Conservation (phyloP, 1,140 invertebrate genomes). For the Ooceraea biroi region DNA sequence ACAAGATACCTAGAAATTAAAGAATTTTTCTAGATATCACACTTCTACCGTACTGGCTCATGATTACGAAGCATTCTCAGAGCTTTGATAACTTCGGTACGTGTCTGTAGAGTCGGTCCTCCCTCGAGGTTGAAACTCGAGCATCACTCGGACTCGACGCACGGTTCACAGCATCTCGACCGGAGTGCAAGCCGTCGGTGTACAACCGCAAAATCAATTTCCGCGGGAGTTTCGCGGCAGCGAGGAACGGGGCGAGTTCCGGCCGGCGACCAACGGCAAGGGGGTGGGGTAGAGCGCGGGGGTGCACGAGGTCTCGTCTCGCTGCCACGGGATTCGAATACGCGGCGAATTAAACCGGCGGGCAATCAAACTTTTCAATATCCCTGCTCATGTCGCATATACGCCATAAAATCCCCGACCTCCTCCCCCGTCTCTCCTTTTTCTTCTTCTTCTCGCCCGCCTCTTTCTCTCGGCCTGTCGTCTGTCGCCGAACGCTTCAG, state of each 20-base stretch:
- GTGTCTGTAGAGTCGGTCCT: not conserved
- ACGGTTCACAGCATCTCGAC: slow-evolving; percentile 6
- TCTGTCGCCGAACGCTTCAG: slow-evolving; percentile 26
- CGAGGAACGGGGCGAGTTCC: not conserved
- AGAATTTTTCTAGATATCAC: too few relatives aligned
- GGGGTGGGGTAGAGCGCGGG: slow-evolving; percentile 20
- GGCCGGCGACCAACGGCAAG: not conserved
- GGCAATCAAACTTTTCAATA: slow-evolving; percentile 76
- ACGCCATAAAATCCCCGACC: slow-evolving; percentile 63
- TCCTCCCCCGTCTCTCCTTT: not conserved
- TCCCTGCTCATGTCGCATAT: slow-evolving; percentile 71
- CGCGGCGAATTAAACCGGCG: slow-evolving; percentile 68
- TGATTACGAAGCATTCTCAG: not conserved
- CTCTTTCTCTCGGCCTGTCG: not conserved
- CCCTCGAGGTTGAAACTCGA: not conserved
- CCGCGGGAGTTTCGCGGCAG: slow-evolving; percentile 40
- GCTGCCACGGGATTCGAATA: slow-evolving; percentile 51
- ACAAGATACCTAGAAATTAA: too few relatives aligned
- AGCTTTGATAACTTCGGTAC: not conserved
- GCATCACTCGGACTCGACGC: slow-evolving; percentile 23
- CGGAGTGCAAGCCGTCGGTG: not conserved
- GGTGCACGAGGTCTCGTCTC: slow-evolving; percentile 43
- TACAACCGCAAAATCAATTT: slow-evolving; percentile 73
- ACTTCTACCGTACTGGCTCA: not conserved
- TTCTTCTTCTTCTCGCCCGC: slow-evolving; percentile 1